These are phyloP conservation scores for Eueremaeus valkanovi DNA, from an alignment of 2,888 invertebrate species.

Conservation along the genomic window DNA sequence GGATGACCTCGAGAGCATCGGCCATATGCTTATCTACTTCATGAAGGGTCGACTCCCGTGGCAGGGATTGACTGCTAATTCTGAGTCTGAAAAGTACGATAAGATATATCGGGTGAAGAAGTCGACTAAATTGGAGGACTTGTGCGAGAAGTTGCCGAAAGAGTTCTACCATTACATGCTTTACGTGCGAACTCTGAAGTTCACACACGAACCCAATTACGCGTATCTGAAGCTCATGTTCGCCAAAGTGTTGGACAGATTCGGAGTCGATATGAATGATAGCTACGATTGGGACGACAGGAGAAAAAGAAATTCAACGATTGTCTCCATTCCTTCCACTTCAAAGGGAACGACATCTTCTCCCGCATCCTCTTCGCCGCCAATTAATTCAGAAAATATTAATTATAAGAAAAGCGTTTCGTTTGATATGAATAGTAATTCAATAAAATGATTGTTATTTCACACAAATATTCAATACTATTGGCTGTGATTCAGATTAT, in stretches of 20 bases:
- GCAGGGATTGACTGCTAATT: neutral
- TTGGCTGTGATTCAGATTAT: neutral
- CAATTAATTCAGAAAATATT: neutral
- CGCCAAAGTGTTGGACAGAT: neutral
- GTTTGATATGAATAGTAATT: neutral
- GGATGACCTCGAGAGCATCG: constrained; percentile 35
- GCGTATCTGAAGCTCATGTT: neutral
- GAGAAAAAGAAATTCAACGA: too few species aligned
- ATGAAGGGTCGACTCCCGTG: constrained; percentile 25
- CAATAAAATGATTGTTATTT: neutral
- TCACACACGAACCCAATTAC: constrained; percentile 36
- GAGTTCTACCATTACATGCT: constrained; percentile 35
- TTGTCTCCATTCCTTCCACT: too few species aligned
- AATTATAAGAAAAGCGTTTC: neutral
- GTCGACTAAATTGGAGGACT: neutral
- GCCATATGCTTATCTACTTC: constrained; percentile 38
- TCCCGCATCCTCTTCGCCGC: neutral
- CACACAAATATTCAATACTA: neutral
- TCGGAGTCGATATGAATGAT: neutral
- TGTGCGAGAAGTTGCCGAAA: constrained; percentile 28
- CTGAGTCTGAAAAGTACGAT: constrained; percentile 21
- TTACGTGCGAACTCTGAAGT: constrained; percentile 19
- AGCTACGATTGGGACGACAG: neutral
- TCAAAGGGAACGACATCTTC: neutral
- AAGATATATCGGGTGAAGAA: constrained; percentile 19